phyloP scores from a whole-genome alignment of 2,797 vertebrate genomes.

The Megaceryle alcyon region DNA sequence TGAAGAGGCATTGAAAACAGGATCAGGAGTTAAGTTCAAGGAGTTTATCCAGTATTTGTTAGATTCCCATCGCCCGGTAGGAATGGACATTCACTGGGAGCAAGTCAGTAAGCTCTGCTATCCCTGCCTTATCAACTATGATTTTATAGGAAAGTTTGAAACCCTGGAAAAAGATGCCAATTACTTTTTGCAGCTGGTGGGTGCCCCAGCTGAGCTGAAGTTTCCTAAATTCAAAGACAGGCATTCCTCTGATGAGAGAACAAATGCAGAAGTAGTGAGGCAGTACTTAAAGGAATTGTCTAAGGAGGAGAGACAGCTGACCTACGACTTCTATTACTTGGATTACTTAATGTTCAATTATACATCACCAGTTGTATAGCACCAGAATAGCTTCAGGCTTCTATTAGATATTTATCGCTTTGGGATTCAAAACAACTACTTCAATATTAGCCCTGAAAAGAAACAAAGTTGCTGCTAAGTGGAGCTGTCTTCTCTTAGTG shows the following conservation, averaged over 20 bases:
- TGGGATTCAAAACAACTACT: constrained; percentile 54
- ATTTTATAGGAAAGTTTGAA: constrained; percentile 84
- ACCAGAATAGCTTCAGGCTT: constrained; percentile 44
- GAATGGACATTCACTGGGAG: constrained; percentile 87
- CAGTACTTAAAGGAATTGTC: constrained; percentile 79
- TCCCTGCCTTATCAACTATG: constrained; percentile 80
- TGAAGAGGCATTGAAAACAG: constrained; percentile 71
- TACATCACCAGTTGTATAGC: constrained; percentile 72
- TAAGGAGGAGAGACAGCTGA: constrained; percentile 71
- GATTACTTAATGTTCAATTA: constrained; percentile 87
- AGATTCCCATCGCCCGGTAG: constrained; percentile 78
- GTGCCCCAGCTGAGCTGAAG: constrained; percentile 73
- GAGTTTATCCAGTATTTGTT: constrained; percentile 81
- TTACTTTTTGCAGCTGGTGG: constrained; percentile 79
- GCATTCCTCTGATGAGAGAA: constrained; percentile 81
- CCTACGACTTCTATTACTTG: constrained; percentile 80
- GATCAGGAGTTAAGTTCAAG: constrained; percentile 80
- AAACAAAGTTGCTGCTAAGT: constrained; percentile 54
- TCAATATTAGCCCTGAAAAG: constrained; percentile 43
- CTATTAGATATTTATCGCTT: constrained; percentile 42
- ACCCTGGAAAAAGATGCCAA: constrained; percentile 81
- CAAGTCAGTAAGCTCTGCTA: constrained; percentile 80
- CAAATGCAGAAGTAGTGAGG: constrained; percentile 76
- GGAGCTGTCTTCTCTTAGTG: constrained; percentile 54
- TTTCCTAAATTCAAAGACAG: constrained; percentile 84